Evolutionary conservation across 2,888 invertebrate species (phyloP).

Genomic region (Euplagia quadripunctaria): DNA sequence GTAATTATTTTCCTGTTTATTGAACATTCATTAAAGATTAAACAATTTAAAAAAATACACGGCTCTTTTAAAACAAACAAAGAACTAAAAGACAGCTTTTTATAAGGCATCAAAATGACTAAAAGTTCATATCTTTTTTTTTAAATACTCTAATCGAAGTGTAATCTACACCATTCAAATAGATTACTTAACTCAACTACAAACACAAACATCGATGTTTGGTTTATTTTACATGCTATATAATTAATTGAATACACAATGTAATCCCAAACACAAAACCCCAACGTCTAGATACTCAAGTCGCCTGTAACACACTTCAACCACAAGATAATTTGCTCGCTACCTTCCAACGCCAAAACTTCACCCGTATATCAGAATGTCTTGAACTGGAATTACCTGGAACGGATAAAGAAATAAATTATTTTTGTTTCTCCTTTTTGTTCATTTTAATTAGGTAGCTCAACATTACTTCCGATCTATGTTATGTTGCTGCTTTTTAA

Average conservation of each 20-base stretch:
- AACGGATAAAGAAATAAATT: conserved; percentile 31
- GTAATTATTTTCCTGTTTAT: too few species aligned
- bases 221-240: background rate
- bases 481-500: background rate
- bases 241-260: background rate
- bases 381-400: conserved; percentile 43
- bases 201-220: background rate
- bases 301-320: conserved; percentile 22
- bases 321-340: conserved; percentile 43
- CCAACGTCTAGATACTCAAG: conserved; percentile 18
- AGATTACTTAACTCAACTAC: background rate
- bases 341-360: conserved; percentile 45
- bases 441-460: background rate
- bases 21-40: too few species aligned
- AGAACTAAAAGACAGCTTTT: too few species aligned
- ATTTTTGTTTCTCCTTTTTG: background rate
- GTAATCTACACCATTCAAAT: background rate
- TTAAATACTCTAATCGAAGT: background rate
- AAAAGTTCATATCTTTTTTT: too few species aligned
- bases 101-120: too few species aligned
- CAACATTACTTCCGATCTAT: background rate
- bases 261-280: background rate
- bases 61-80: too few species aligned
- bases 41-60: too few species aligned
- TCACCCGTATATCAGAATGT: conserved; percentile 32